A percentile compares a stretch with the other conserved stretches of the same genome.
Evolutionary conservation across 2,888 invertebrate species (phyloP).

Genomic region (Sericinus montela): DNA sequence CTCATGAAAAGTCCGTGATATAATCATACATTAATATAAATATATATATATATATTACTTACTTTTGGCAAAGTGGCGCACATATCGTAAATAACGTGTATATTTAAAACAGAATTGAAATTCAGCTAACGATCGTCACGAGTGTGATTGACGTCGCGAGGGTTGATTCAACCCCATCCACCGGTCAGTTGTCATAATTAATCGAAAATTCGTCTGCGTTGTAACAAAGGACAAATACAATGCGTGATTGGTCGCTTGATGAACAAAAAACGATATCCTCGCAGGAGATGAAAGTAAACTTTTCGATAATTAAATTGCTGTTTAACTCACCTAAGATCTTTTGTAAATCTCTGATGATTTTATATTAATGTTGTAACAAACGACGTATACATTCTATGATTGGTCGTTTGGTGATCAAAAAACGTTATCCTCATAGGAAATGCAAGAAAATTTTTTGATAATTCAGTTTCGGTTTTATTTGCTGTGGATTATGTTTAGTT

Average conservation of each 20-base stretch:
- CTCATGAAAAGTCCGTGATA: no score
- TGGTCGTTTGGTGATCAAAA: slow-evolving; percentile 2
- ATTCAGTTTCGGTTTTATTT: slow-evolving; percentile 30
- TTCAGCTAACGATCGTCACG: slow-evolving; percentile 20
- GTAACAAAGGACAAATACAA: slow-evolving; percentile 14
- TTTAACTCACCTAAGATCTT: no score
- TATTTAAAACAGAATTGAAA: slow-evolving; percentile 16
- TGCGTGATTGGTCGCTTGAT: background rate
- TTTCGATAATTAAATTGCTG: no score
- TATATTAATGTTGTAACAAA: slow-evolving; percentile 17
- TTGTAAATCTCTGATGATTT: no score
- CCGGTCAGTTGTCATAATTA: slow-evolving; percentile 42
- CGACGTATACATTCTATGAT: slow-evolving; percentile 6
- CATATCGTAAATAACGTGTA: background rate
- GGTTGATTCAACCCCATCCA: slow-evolving; percentile 32
- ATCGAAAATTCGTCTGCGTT: slow-evolving; percentile 31
- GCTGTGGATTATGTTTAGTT: no score
- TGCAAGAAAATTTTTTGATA: slow-evolving; percentile 44
- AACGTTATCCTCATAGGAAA: slow-evolving; percentile 9
- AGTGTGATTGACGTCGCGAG: slow-evolving; percentile 39
- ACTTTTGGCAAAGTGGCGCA: no score
- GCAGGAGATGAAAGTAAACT: slow-evolving; percentile 23
- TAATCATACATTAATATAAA: no score
- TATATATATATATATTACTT: no score
- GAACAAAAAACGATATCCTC: slow-evolving; percentile 8